Conservation (phyloP, 1,140 invertebrate genomes). For the Stegodyphus mimosarum region DNA sequence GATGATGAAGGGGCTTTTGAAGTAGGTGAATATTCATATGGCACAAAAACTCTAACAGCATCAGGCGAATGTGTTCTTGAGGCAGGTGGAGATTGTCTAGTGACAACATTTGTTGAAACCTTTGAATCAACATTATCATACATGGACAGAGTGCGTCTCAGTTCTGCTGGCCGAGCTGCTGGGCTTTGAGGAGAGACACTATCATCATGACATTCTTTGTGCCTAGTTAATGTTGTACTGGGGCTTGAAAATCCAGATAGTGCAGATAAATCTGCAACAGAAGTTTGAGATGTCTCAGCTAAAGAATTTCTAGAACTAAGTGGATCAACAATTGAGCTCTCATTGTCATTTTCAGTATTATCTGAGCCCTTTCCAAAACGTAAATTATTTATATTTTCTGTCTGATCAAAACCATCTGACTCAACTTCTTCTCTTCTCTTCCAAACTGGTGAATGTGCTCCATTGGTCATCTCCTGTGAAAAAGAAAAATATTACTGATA, state of each 20-base stretch:
- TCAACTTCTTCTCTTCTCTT: slow-evolving; percentile 51
- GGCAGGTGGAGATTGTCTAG: slow-evolving; percentile 47
- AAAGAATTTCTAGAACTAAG: slow-evolving; percentile 78
- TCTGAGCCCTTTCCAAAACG: slow-evolving; percentile 73
- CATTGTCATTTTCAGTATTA: slow-evolving; percentile 77
- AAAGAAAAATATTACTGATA: neutral
- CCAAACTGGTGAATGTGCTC: slow-evolving; percentile 46
- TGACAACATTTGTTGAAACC: slow-evolving; percentile 26
- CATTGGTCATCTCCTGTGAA: slow-evolving; percentile 48
- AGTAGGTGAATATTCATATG: slow-evolving; percentile 69
- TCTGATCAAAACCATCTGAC: slow-evolving; percentile 29
- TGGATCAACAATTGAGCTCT: slow-evolving; percentile 73
- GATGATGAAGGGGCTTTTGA: slow-evolving; percentile 53
- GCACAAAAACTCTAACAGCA: slow-evolving; percentile 80
- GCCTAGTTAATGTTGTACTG: slow-evolving; percentile 62
- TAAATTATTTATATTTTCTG: slow-evolving; percentile 47
- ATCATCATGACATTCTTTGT: slow-evolving; percentile 37
- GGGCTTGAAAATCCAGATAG: slow-evolving; percentile 72
- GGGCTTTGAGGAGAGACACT: slow-evolving; percentile 53
- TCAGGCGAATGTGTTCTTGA: slow-evolving; percentile 67
- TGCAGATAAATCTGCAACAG: slow-evolving; percentile 82
- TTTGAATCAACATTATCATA: slow-evolving; percentile 66
- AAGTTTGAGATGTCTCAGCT: slow-evolving; percentile 84
- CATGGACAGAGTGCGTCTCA: slow-evolving; percentile 62
- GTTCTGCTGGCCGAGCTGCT: slow-evolving; percentile 25